These are phyloP conservation scores for Euura lappo DNA, from an alignment of 1,140 invertebrate genomes.

Conservation along the genomic window DNA sequence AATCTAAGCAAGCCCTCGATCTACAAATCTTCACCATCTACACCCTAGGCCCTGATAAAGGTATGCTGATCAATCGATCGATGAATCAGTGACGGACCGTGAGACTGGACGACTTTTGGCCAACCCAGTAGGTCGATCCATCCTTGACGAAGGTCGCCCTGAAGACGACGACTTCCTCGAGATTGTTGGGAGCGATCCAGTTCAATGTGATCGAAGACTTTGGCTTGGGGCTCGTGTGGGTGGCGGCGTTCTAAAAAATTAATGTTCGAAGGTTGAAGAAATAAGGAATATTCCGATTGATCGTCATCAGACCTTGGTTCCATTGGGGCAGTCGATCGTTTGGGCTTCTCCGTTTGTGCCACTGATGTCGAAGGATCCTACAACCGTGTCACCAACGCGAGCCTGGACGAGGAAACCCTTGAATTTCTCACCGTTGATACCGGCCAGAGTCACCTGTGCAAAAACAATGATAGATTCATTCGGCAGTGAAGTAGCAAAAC, in stretches of 20 bases:
- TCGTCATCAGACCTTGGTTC: constrained; percentile 49
- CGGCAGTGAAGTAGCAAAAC: no score
- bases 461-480: neutral
- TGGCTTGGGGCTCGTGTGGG: constrained; percentile 46
- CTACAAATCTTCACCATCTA: no score
- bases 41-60: no score
- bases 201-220: constrained; percentile 41
- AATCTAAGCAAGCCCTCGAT: no score
- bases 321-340: constrained; percentile 52
- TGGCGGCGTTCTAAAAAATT: constrained; percentile 46
- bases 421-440: constrained; percentile 42
- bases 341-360: constrained; percentile 51
- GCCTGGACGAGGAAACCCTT: constrained; percentile 63
- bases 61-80: no score
- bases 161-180: constrained; percentile 51
- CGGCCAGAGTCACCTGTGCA: neutral
- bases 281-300: constrained; percentile 4
- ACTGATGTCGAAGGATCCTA: constrained; percentile 56
- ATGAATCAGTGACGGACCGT: neutral
- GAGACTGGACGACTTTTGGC: constrained; percentile 20
- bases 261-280: neutral
- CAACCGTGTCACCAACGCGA: constrained; percentile 51
- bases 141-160: constrained; percentile 54
- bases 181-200: constrained; percentile 48
- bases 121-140: constrained; percentile 55